phyloP scores from a whole-genome alignment of 2,797 vertebrate species.

The Emydoidea blandingii region DNA sequence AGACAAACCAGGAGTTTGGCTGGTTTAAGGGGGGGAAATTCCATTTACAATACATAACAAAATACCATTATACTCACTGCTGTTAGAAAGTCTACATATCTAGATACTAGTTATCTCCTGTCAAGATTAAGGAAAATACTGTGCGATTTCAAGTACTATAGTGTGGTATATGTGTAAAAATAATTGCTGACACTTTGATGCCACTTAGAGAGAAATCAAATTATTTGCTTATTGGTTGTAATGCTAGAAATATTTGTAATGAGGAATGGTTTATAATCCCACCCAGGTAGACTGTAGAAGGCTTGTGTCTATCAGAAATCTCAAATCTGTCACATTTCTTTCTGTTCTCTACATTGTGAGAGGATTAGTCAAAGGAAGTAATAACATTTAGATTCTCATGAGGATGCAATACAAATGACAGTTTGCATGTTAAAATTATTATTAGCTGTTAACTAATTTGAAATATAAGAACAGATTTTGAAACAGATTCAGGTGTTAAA shows the following conservation, averaged over 20 bases:
- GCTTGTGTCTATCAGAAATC: neutral
- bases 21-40: neutral
- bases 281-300: neutral
- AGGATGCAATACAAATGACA: neutral
- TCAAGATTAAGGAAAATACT: neutral
- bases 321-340: neutral
- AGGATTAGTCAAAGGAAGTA: neutral
- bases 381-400: neutral
- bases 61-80: neutral
- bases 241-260: too few relatives aligned
- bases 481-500: too few relatives aligned
- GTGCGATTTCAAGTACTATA: too few relatives aligned
- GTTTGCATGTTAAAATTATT: neutral
- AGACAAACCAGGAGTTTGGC: neutral
- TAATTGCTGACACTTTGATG: neutral
- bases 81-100: neutral
- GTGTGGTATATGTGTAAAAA: neutral
- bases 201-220: too few relatives aligned
- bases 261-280: too few relatives aligned
- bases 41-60: neutral
- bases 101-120: neutral
- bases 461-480: neutral
- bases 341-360: neutral
- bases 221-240: too few relatives aligned
- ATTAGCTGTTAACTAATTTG: neutral